Base-by-base conservation (phyloP, 2,797 vertebrate genomes). In the Eulemur rubriventer region DNA sequence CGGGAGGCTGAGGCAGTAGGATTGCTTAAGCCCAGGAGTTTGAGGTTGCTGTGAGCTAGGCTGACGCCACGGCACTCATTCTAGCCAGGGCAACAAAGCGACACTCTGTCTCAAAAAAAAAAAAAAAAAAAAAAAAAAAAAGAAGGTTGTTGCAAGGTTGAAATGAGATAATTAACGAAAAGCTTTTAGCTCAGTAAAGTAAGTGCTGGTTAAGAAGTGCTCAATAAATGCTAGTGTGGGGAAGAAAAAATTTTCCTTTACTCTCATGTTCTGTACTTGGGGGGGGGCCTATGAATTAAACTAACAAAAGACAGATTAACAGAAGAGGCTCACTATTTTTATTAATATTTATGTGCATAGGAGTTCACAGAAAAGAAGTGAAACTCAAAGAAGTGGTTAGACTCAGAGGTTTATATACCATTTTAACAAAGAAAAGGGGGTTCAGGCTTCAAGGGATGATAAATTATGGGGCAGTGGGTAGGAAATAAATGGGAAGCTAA, bases 91-190 rank as follows among this genome's bases (percentile, higher is more conserved):
- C n/a, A n/a, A n/a, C n/a, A n/a, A n/a, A n/a, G n/a, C n/a, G n/a
- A n/a, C n/a, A n/a, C n/a, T n/a, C n/a, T n/a, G n/a, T n/a, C n/a
- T n/a, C n/a, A n/a, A n/a, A n/a, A n/a, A n/a, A n/a, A n/a, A n/a
- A n/a, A n/a, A n/a, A n/a, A n/a, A n/a, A n/a, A n/a, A n/a, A n/a
- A n/a, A n/a, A n/a, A n/a, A n/a, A n/a, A n/a, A n/a, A n/a, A n/a
- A n/a, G n/a, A n/a, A 92, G 12, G 6, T 73, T 84, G 11, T 30
- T 87, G 14, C 57, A 26, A 85, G 50, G 48, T 82, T 57, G 4
- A 95, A 97, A 80, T 70, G 35, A 79, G 38, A 75, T 48, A 88
- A 83, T 65, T 14, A 86, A 80, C 16, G 18, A 83, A 83, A 84
- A 83, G 30, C 17, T 79, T 84, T 95, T 46, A 86, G 13, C 18